Evolutionary conservation across 2,888 invertebrate species (phyloP), one percentile per base, ranked within the genome.

Genomic region (Ligdia adustata): DNA sequence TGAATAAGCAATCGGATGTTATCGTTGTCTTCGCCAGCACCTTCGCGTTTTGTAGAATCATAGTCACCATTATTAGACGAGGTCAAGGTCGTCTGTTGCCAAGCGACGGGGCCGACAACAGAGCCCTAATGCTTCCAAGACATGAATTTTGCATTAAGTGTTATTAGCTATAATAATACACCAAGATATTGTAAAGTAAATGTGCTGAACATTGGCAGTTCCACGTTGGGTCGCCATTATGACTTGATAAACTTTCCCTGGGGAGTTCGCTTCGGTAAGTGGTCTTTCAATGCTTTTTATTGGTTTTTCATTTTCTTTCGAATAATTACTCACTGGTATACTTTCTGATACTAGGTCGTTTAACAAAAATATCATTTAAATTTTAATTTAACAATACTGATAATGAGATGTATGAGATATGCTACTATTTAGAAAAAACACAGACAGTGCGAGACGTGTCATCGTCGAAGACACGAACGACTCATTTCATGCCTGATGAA

Each of bases 21-120:
- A n/a, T n/a, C n/a, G n/a, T n/a, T n/a, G n/a, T n/a, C n/a, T n/a
- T n/a, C n/a, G n/a, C n/a, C n/a, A n/a, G n/a, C n/a, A n/a, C n/a
- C n/a, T n/a, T n/a, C n/a, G 24, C 34, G 43, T 48, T 42, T 33
- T 13, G 29, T 32, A 34, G 42, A 27, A 50, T 48, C 37, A 28
- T 33, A 44, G 45, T 22, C 40, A 42, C 49, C 53, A 51, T 58
- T 55, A 49, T 45, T n/a, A 26, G 28, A 9, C 13, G 60, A 69
- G 72, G 72, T 61, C 61, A 66, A 57, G 62, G 61, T 28, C 50
- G 43, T 9, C 31, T 33, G 63, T 69, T 64, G 33, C 70, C 40
- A 61, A 57, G 71, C 69, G 71, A 73, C 71, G 35, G 11, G 27
- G 50, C 60, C 55, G 56, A 62, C 73, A 73, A 73, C 73, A 69